Evolutionary conservation across 2,888 invertebrate genomes (phyloP).

Genomic region (Arrhopalites spinosus): DNA sequence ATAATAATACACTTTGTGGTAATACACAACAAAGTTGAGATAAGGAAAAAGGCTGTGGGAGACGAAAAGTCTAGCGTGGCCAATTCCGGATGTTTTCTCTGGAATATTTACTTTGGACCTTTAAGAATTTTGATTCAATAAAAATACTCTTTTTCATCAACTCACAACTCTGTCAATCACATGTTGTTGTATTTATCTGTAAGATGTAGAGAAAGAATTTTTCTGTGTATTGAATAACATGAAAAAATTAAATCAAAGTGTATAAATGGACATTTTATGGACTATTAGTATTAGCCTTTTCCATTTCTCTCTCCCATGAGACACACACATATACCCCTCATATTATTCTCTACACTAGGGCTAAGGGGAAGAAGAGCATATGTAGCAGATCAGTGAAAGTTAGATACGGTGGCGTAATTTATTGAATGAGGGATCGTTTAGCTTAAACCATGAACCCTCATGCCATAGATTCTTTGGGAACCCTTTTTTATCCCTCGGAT

Average conservation of each 20-base stretch:
- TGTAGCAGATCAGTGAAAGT: neutral
- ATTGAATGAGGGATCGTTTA: neutral
- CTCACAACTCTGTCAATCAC: slow-evolving; percentile 2
- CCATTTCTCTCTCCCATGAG: neutral
- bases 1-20: neutral
- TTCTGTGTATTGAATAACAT: neutral
- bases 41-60: neutral
- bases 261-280: slow-evolving; percentile 8
- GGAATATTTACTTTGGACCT: slow-evolving; percentile 10
- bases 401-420: slow-evolving; percentile 8
- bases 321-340: too few relatives aligned
- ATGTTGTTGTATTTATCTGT: neutral
- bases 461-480: neutral
- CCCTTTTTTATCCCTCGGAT: neutral
- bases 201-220: neutral
- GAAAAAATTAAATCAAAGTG: neutral
- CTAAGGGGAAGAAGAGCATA: neutral
- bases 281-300: slow-evolving; percentile 20
- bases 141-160: neutral
- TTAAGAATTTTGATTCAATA: neutral
- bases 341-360: neutral
- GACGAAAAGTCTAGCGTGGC: neutral
- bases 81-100: neutral
- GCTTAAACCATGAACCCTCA: neutral
- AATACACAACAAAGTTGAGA: neutral